phyloP scores from a whole-genome alignment of 2,797 vertebrate species.

The Spinus pinus region DNA sequence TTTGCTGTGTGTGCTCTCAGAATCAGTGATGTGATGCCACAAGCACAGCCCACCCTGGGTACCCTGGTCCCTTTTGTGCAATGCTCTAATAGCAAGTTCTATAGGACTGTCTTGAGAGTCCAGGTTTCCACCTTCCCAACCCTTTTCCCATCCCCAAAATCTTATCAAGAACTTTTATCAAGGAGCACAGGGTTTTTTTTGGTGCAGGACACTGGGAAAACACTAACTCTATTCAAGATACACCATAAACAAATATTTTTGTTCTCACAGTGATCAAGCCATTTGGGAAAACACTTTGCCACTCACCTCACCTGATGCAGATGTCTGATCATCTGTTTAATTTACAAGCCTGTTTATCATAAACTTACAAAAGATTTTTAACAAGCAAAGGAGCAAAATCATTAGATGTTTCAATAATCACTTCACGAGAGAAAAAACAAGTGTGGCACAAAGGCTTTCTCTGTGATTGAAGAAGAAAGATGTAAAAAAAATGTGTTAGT shows the following conservation, averaged over 20 bases:
- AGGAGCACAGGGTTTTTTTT: fast-evolving
- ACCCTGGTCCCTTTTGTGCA: not conserved
- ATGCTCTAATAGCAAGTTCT: not conserved
- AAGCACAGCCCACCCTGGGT: not conserved
- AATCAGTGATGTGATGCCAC: fast-evolving
- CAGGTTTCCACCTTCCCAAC: not conserved
- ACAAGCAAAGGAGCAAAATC: conserved; percentile 21
- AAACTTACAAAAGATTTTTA: conserved; percentile 24
- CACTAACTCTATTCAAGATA: not conserved
- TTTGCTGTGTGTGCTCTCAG: not conserved
- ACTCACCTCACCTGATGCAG: not conserved
- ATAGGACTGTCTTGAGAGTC: not conserved
- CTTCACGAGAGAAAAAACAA: not conserved
- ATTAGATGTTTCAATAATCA: conserved; percentile 49
- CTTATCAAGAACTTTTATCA: not conserved
- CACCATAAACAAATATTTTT: not conserved
- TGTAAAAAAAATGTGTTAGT: not conserved
- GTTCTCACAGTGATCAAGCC: not conserved
- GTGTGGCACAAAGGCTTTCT: conserved; percentile 20
- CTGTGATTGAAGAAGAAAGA: conserved; percentile 48
- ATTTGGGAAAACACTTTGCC: not conserved
- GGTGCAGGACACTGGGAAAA: not conserved
- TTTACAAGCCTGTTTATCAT: conserved; percentile 32
- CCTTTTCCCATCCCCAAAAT: not conserved
- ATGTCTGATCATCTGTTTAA: conserved; percentile 28